Base-by-base conservation (phyloP, 2,113 vertebrate species). In the Paracyprichromis sp. region DNA sequence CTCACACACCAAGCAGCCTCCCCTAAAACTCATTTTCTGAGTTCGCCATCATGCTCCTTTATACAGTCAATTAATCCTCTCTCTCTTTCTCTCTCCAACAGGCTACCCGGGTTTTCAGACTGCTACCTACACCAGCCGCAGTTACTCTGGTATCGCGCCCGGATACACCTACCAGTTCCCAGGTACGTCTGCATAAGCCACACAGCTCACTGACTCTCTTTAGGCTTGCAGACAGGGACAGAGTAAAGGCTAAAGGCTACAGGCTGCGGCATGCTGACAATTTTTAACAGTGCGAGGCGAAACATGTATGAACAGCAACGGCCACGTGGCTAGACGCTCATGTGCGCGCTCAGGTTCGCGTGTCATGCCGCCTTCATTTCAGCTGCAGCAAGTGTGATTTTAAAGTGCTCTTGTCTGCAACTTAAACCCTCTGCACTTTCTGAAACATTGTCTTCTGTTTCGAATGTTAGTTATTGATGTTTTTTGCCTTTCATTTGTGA, bases 161-260 rank as follows among this genome's bases (percentile, higher is more conserved):
- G 98, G 98, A 85, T 99, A 99, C 90, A 98, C 98, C 95, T 99
- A 99, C 93, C 98, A 99, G 93, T 99, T 99, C 90, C 98, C 98
- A 36, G 98, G 98, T 98, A 91, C 94, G 97, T 86, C 29, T 24
- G 10, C 9, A 4, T 14, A 45, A 21, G 57, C 21, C 26, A 29
- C 52, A 16, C 34, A 21, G 26, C 17, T n/a, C 73, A 26, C 24
- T 38, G 36, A 29, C 56, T 82, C n/a, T 83, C 11, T 73, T 3
- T 12, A 17, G 34, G 66, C 79, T 8, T 63, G 61, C 34, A 26
- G 34, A 59, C 26, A 16, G 7, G 76, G 36, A 71, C 16, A 78
- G 54, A 71, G 36, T 66, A 80, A 40, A 80, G 31, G 89, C 56
- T 66, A 80, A 40, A 80, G 31, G 89, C 56, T 36, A 43, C 61